phyloP scores from a whole-genome alignment of 2,888 invertebrate species.

The Plebejus anna region DNA sequence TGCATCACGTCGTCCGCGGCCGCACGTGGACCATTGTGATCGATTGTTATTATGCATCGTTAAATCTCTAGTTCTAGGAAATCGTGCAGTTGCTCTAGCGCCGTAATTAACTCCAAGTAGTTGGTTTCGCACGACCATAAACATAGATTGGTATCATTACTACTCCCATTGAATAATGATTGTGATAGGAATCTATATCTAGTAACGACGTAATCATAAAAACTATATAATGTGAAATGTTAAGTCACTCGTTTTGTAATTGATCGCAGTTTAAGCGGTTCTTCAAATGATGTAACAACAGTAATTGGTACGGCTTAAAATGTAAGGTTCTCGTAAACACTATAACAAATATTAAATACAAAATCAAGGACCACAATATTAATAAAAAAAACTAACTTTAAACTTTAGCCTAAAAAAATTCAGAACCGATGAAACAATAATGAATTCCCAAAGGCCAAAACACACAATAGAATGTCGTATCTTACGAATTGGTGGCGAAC shows the following conservation, averaged over 20 bases:
- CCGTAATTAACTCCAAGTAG: conserved; percentile 7
- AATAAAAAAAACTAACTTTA: too few species aligned
- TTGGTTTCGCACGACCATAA: not conserved
- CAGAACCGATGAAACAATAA: too few species aligned
- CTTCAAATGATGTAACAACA: not conserved
- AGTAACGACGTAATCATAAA: too few species aligned
- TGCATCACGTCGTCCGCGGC: not conserved
- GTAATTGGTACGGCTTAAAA: not conserved
- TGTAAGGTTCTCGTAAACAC: not conserved
- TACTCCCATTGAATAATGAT: not conserved
- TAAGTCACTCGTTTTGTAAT: not conserved
- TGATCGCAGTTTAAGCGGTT: too few species aligned
- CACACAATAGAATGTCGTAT: not conserved
- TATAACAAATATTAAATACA: not conserved
- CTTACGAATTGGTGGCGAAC: not conserved
- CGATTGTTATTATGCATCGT: conserved; percentile 5
- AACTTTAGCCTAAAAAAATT: too few species aligned
- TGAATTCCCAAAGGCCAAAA: not conserved
- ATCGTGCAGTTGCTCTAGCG: not conserved
- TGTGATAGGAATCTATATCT: not conserved
- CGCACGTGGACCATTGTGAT: conserved; percentile 24
- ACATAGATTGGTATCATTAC: not conserved
- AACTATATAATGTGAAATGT: too few species aligned
- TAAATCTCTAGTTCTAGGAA: conserved; percentile 16
- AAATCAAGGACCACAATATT: not conserved